A percentile compares a stretch with the other conserved stretches of the same genome.
Evolutionary conservation across 2,888 invertebrate genomes (phyloP).

Genomic region (Lithophane ornitopus): DNA sequence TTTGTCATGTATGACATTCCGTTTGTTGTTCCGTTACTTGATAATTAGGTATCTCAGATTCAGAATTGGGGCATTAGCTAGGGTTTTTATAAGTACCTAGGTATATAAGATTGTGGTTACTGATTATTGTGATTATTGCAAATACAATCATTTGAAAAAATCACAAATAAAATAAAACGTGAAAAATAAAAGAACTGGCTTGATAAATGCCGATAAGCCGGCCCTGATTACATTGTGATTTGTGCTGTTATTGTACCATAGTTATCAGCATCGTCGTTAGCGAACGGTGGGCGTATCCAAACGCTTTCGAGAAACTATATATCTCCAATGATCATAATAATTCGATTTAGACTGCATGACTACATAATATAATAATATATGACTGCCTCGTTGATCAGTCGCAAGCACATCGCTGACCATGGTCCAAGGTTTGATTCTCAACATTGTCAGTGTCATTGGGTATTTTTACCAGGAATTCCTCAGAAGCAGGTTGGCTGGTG

Average conservation of each 20-base stretch:
- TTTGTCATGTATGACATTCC: neutral
- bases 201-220: constrained; percentile 29
- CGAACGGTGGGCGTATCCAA: constrained; percentile 4
- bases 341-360: neutral
- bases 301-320: constrained; percentile 10
- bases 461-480: neutral
- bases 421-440: neutral
- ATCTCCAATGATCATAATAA: neutral
- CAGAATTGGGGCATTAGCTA: neutral
- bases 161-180: neutral
- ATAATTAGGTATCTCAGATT: neutral
- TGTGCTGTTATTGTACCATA: neutral
- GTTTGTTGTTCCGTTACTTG: too few relatives aligned
- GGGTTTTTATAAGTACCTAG: neutral
- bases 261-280: constrained; percentile 5
- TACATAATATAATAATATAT: neutral
- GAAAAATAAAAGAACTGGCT: neutral
- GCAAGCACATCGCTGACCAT: neutral
- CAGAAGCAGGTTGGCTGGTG: too few relatives aligned
- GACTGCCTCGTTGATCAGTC: neutral
- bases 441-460: neutral
- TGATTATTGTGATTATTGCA: too few relatives aligned
- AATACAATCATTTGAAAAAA: neutral
- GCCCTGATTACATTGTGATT: constrained; percentile 36
- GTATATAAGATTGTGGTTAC: too few relatives aligned